These are phyloP conservation scores for Mesorhabditis belari DNA, from an alignment of 2,888 invertebrate species.

Conservation along the genomic window DNA sequence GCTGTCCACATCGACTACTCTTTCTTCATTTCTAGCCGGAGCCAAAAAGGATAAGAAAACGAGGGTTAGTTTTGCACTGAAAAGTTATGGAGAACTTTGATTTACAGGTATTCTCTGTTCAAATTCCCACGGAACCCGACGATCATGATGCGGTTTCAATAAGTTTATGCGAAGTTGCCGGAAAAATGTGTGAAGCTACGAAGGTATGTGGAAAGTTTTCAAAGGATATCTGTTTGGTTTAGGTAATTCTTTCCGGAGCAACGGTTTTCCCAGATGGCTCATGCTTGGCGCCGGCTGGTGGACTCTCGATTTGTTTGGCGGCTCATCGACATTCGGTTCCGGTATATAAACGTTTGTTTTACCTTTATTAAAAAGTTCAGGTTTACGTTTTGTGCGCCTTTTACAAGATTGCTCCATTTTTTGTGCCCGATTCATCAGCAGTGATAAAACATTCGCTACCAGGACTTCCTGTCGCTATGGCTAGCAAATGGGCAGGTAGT, in stretches of 20 bases:
- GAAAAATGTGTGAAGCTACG: conserved; percentile 20
- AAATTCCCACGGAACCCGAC: conserved; percentile 6
- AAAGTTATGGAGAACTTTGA: neutral
- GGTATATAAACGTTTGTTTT: conserved; percentile 1
- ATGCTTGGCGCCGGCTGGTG: conserved; percentile 39
- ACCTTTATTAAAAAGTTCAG: neutral
- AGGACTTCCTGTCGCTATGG: conserved; percentile 5
- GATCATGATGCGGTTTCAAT: conserved; percentile 12
- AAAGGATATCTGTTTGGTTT: neutral
- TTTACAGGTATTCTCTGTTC: conserved; percentile 8
- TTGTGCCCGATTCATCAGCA: conserved; percentile 16
- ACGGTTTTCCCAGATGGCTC: conserved; percentile 46
- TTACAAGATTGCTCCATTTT: conserved; percentile 34
- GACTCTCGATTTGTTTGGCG: conserved; percentile 34
- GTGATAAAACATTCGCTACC: conserved; percentile 10
- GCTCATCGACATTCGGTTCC: conserved; percentile 44
- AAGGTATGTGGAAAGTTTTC: conserved; percentile 9
- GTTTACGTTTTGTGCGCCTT: conserved; percentile 37
- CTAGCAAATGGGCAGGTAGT: conserved; percentile 10
- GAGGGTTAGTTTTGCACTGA: conserved; percentile 2
- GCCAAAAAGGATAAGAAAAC: conserved; percentile 6
- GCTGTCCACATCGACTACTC: conserved; percentile 23
- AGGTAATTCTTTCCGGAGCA: conserved; percentile 36
- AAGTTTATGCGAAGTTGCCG: conserved; percentile 16
- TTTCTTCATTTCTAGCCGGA: conserved; percentile 19